These are phyloP conservation scores for Syrrhaptes paradoxus DNA, from an alignment of 2,113 vertebrate species.

Conservation along the genomic window DNA sequence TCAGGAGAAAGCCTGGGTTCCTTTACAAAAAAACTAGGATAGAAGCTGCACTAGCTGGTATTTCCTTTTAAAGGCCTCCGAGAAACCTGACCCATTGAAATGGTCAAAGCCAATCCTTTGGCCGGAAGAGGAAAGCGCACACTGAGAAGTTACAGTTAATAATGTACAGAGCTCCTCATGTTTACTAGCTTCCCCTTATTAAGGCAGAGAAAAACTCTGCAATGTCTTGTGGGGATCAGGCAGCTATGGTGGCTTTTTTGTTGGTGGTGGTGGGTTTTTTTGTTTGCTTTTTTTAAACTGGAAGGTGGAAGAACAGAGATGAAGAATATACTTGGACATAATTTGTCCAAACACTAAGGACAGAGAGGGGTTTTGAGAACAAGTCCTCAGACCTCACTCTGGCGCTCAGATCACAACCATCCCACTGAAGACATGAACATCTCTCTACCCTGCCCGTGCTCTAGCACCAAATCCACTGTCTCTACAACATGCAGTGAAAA, in stretches of 20 bases:
- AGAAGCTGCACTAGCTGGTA: neutral
- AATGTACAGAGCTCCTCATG: neutral
- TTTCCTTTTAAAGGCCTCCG: neutral
- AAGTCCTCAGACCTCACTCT: neutral
- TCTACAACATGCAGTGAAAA: neutral
- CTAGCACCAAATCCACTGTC: neutral
- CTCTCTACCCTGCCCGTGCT: neutral
- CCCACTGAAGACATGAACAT: neutral
- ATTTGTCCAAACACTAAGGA: neutral
- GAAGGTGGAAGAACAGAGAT: neutral
- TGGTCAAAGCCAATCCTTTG: neutral
- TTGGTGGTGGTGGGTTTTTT: accelerated
- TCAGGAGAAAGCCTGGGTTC: neutral
- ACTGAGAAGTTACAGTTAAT: neutral
- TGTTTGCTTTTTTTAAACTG: neutral
- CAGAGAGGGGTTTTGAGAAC: neutral
- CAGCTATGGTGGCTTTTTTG: neutral
- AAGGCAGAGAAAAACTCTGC: neutral
- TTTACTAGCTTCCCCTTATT: neutral
- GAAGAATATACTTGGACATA: neutral
- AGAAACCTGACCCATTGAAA: neutral
- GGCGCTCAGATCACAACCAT: neutral
- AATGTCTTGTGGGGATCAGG: neutral
- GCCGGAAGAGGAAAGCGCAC: neutral
- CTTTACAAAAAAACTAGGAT: neutral